Base-by-base conservation (phyloP, 2,113 vertebrate species). In the Tenrec ecaudatus region DNA sequence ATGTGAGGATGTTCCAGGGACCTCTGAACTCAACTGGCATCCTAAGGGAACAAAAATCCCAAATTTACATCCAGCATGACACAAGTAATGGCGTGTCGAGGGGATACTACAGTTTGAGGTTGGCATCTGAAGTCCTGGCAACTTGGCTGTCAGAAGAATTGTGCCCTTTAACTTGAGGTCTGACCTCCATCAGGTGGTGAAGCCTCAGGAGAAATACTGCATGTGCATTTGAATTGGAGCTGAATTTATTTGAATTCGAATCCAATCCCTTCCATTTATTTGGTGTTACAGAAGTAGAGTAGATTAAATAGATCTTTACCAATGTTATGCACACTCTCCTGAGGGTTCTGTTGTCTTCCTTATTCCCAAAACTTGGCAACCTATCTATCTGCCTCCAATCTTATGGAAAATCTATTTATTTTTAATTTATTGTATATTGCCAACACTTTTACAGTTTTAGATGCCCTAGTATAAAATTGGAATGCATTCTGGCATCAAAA, bases 351-450 rank as follows among this genome's bases (percentile, higher is more conserved):
- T 8, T 7, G 40, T 36, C 29, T 58, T 29, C 8, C 11, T 33
- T 22, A 53, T 53, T 53, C 47, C 47, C 9, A 10, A 53, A 53
- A 10, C 11, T 12, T 53, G 47, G 47, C 47, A 10, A 8, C 47
- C 47, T 53, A 53, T 14, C 6, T 53, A 12, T 53, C 43, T 89
- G 84, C 79, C n/a, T 89, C 17, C 8, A 27, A 2, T 81, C 40
- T 19, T 53, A 36, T 31, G 25, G 25, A 4, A 40, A 43, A 78
- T 71, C 57, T 53, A 53, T 88, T n/a, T 64, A 81, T 75, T 90
- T 40, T 82, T 82, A 47, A 86, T 36, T 91, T 91, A 10, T 43
- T 81, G 90, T 64, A 43, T 71, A 57, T 90, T 47, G 20, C 25
- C 40, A 9, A 16, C 36, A 33, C 10, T 23, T 38, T 83, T 78